Base-by-base conservation (phyloP, 2,888 invertebrate genomes). In the Frankliniella fusca region DNA sequence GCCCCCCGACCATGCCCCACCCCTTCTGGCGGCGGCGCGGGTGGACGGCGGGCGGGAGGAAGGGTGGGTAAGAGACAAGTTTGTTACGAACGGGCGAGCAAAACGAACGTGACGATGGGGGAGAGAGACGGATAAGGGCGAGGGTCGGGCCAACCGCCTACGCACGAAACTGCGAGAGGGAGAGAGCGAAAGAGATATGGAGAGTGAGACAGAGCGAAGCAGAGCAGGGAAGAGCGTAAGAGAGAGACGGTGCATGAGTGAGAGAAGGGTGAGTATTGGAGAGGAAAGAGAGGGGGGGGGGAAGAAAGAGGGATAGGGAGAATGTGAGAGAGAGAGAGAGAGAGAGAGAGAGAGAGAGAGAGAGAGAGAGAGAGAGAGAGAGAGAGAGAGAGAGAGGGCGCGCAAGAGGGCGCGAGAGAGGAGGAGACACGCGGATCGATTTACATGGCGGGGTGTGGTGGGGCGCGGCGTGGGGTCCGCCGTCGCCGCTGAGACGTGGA, bases 61-160 rank as follows among this genome's bases (percentile, higher is more conserved):
- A 61, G 15, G n/a, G 61, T 20, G 61, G 11, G 7, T 8, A 18
- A 12, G 54, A 18, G 54, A 18, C 38, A 38, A 38, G 61, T 61
- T 61, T 61, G 61, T 61, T 61, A 61, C 61, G 61, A 61, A 61
- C 61, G 61, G 61, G 20, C 20, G 61, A 18, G 61, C 20, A n/a
- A 61, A n/a, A n/a, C 61, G 61, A n/a, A 15, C 61, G 61, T 61
- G 61, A 61, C 61, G 61, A 61, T 70, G 70, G 23, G 70, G n/a
- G 70, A 70, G 70, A 23, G 70, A 70, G 70, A 61, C 61, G 61
- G 61, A 38, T 38, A 38, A 38, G 38, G 61, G 15, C 61, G 61
- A 61, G 18, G 38, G 38, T 38, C 38, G 38, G 38, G 3, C 38
- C 38, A 38, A 38, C 38, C 38, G 38, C 38, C 38, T 5, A 38